Percentiles rank a stretch among this genome's conserved stretches.
Evolutionary conservation across 2,113 vertebrate genomes (phyloP).

Genomic region (Barbus barbus): DNA sequence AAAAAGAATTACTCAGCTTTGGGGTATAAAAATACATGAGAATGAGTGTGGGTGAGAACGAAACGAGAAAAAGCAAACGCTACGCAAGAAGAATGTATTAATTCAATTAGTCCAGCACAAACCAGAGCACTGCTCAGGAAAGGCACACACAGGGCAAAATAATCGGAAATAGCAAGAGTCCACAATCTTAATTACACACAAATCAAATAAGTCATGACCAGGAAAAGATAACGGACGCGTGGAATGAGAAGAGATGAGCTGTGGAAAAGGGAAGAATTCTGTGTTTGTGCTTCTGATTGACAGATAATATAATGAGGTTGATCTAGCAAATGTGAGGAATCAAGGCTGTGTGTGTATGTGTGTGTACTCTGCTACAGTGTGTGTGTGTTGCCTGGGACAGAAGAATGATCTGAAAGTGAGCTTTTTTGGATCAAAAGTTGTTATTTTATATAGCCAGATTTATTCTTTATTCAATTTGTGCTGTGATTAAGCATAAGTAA

Average conservation of each 20-base stretch:
- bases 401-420: background rate
- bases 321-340: background rate
- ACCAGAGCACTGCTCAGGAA: background rate
- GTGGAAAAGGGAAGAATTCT: too few relatives aligned
- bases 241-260: background rate
- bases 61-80: conserved; percentile 1
- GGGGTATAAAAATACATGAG: background rate
- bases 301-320: conserved; percentile 4
- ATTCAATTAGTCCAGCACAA: conserved; percentile 59
- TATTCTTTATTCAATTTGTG: too few relatives aligned
- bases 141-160: background rate
- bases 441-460: background rate
- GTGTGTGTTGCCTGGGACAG: background rate
- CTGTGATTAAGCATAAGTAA: too few relatives aligned
- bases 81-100: conserved; percentile 52
- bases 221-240: conserved; percentile 10
- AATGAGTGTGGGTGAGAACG: background rate
- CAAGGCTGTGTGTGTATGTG: background rate
- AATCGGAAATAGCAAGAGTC: conserved; percentile 10
- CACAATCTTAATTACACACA: conserved; percentile 36
- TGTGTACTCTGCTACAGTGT: background rate
- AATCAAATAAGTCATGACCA: conserved; percentile 48
- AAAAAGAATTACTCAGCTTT: conserved; percentile 53
- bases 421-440: background rate
- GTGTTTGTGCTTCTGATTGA: background rate